Conservation (phyloP, 1,140 invertebrate species). For the Asbolus verrucosus region DNA sequence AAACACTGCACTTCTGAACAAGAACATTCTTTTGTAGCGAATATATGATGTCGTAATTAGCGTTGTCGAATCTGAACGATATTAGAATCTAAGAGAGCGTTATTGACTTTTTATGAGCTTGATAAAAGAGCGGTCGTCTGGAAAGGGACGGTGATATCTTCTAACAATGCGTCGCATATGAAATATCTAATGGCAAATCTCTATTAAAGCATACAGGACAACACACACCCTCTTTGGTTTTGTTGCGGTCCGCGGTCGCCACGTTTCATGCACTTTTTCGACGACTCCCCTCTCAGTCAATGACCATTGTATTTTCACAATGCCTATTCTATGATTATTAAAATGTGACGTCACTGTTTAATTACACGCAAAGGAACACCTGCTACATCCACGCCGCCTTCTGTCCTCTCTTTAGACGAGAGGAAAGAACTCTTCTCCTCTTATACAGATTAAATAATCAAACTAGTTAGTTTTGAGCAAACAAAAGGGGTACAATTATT, state of each 20-base stretch:
- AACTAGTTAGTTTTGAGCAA: not conserved
- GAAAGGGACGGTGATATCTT: constrained; percentile 50
- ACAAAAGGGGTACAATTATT: not conserved
- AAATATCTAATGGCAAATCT: constrained; percentile 57
- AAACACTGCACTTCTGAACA: too few relatives aligned
- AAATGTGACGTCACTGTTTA: constrained; percentile 63
- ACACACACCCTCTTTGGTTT: constrained; percentile 51
- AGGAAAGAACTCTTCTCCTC: not conserved
- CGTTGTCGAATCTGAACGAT: constrained; percentile 27
- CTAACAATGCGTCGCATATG: constrained; percentile 54
- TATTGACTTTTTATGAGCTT: constrained; percentile 46
- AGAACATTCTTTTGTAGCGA: not conserved
- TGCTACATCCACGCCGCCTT: constrained; percentile 53
- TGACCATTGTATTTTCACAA: constrained; percentile 62
- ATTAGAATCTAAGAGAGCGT: constrained; percentile 35
- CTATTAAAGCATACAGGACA: constrained; percentile 53
- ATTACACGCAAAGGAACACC: constrained; percentile 62
- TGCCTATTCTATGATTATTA: constrained; percentile 62
- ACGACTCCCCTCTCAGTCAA: constrained; percentile 53
- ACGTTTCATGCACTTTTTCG: constrained; percentile 53
- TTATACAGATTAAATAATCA: not conserved
- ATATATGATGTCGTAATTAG: constrained; percentile 26
- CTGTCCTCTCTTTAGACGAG: not conserved
- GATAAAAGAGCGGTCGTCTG: constrained; percentile 37
- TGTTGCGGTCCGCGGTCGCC: constrained; percentile 52